Base-by-base conservation (phyloP, 2,797 vertebrate species). In the Huso huso region DNA sequence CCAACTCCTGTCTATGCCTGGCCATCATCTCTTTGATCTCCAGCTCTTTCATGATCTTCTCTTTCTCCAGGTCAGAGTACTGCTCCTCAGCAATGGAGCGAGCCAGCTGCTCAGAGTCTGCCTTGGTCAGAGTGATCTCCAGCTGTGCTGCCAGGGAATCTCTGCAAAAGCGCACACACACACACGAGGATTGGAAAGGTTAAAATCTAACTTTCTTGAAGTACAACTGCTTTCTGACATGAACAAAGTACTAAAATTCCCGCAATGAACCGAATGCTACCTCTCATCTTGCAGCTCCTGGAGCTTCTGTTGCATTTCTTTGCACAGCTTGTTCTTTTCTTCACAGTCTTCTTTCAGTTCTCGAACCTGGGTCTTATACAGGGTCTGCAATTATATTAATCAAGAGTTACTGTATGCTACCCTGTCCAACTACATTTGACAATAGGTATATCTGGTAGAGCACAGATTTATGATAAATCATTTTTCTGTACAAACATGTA, bases 31-130 rank as follows among this genome's bases (percentile, higher is more conserved):
- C 95, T 74, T 96, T 96, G 73, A 98, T 94, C 85, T 99, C 95
- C 73, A 98, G 85, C 75, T 99, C 95, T 77, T 96, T 99, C 92
- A 99, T 97, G 75, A 98, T 98, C 83, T 98, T 98, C 81, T 98
- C 97, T 82, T 97, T 97, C 84, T 98, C 94, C 85, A 98, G 83
- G 69, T 94, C 90, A 0, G 95, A 97, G 77, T 93, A 98, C 69
- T 97, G 97, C 52, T 99, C 94, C 80, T 99, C 97, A 8, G 91
- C 95, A 70, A 97, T 93, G 75, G 94, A 96, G 71, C 95, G 95
- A 2, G 95, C 95, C 84, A 98, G 84, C 70, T 95, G 94, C 75
- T 97, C 95, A 0, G 96, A 93, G 78, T 98, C 96, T 0, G 93
- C 94, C 79, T 96, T 98, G 11, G 93, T 97, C 81, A 98, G 77